These are phyloP conservation scores for Holacanthella duospinosa DNA, from an alignment of 2,888 invertebrate genomes.

Conservation along the genomic window DNA sequence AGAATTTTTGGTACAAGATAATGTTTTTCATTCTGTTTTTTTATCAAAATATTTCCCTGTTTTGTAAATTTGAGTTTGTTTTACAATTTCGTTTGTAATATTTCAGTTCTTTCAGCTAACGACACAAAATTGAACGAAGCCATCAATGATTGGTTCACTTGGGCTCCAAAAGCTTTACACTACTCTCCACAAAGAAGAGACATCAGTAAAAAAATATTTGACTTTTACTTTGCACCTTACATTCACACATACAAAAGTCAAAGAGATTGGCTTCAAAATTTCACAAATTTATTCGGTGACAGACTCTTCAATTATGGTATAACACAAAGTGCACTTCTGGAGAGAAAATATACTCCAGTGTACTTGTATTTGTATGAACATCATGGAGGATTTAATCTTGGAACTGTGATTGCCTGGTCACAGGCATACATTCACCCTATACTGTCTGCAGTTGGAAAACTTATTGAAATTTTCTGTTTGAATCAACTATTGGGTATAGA, in stretches of 20 bases:
- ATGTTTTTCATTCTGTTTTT: no score
- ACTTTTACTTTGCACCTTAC: conserved; percentile 16
- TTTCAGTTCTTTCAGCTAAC: conserved; percentile 17
- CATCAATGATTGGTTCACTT: conserved; percentile 15
- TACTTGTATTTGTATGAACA: background rate
- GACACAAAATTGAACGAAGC: conserved; percentile 10
- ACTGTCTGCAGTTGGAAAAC: background rate
- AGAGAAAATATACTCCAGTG: background rate
- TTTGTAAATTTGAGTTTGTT: no score
- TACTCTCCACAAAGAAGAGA: conserved; percentile 6
- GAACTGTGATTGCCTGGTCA: background rate
- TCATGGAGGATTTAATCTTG: background rate
- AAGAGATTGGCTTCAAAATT: conserved; percentile 12
- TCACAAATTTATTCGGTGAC: conserved; percentile 16
- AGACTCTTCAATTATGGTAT: conserved; percentile 2
- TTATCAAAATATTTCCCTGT: no score
- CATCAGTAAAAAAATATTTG: conserved; percentile 15
- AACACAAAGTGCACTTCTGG: background rate
- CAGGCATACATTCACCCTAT: background rate
- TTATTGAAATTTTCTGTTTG: background rate
- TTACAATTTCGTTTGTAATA: no score
- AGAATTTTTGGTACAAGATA: no score
- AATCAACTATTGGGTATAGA: background rate
- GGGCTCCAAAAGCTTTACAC: conserved; percentile 12
- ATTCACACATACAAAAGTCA: conserved; percentile 7